These are phyloP conservation scores for Callopanchax toddi DNA, from an alignment of 2,113 vertebrate species.

Conservation along the genomic window DNA sequence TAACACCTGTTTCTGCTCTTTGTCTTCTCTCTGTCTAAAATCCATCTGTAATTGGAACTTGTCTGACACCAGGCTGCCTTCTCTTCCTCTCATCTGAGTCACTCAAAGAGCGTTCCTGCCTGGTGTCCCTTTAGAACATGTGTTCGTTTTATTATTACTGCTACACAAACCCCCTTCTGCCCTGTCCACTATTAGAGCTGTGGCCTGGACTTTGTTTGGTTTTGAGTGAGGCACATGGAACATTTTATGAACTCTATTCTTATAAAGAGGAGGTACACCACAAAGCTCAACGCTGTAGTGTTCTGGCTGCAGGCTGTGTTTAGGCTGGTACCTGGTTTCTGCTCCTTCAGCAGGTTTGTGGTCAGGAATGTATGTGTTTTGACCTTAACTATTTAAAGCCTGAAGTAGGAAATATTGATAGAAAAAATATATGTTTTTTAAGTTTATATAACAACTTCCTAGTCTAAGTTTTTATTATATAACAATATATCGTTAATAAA, in stretches of 20 bases:
- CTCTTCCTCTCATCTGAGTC: conserved; percentile 29
- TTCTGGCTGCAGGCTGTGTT: conserved; percentile 46
- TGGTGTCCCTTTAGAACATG: conserved; percentile 22
- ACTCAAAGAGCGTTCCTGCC: conserved; percentile 27
- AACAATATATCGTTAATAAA: no score
- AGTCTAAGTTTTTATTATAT: no score
- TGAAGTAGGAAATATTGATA: no score
- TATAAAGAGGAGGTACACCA: conserved; percentile 27
- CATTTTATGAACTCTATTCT: conserved; percentile 17
- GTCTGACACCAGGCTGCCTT: conserved; percentile 16
- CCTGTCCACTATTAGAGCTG: conserved; percentile 18
- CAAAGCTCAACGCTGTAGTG: conserved; percentile 32
- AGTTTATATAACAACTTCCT: no score
- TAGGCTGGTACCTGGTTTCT: conserved; percentile 46
- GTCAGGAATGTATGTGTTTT: conserved; percentile 40
- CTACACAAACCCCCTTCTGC: conserved; percentile 7
- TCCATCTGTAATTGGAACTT: conserved; percentile 30
- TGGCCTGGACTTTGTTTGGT: conserved; percentile 34
- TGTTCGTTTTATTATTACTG: conserved; percentile 20
- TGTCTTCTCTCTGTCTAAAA: conserved; percentile 24
- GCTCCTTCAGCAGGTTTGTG: conserved; percentile 56
- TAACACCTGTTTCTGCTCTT: conserved; percentile 8
- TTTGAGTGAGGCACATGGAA: conserved; percentile 22
- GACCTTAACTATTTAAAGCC: not conserved
- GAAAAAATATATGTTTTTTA: no score